phyloP scores from a whole-genome alignment of 1,140 invertebrate genomes.

The Drosophila tropicalis region DNA sequence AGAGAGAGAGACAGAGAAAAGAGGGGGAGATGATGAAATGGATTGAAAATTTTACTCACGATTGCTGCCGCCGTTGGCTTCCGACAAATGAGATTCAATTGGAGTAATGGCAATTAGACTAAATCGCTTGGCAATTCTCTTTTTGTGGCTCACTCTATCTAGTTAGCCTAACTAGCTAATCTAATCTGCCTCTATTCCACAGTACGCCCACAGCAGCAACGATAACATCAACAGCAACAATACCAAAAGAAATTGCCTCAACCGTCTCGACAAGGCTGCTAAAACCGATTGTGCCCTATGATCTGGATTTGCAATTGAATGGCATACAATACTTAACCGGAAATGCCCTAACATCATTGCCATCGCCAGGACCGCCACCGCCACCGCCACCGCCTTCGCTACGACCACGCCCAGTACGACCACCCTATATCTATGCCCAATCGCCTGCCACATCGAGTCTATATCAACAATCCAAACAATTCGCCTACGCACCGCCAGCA shows the following conservation, averaged over 20 bases:
- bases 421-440: slow-evolving; percentile 36
- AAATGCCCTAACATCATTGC: slow-evolving; percentile 48
- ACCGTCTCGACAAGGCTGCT: slow-evolving; percentile 30
- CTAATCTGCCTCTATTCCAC: neutral
- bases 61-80: slow-evolving; percentile 60
- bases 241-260: slow-evolving; percentile 23
- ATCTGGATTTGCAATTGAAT: slow-evolving; percentile 58
- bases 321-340: slow-evolving; percentile 54
- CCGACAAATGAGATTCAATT: slow-evolving; percentile 63
- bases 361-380: slow-evolving; percentile 11
- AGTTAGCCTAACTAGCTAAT: neutral
- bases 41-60: slow-evolving; percentile 55
- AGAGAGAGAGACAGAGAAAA: neutral
- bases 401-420: slow-evolving; percentile 15
- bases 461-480: slow-evolving; percentile 70
- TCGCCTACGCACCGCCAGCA: slow-evolving; percentile 51
- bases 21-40: slow-evolving; percentile 48
- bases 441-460: slow-evolving; percentile 26
- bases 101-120: slow-evolving; percentile 35
- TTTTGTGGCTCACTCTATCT: neutral
- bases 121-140: slow-evolving; percentile 32
- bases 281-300: slow-evolving; percentile 68
- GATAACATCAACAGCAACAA: slow-evolving; percentile 22
- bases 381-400: slow-evolving; percentile 21
- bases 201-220: slow-evolving; percentile 53